Base-by-base conservation (phyloP, 2,888 invertebrate species). In the Mayetiola destructor region DNA sequence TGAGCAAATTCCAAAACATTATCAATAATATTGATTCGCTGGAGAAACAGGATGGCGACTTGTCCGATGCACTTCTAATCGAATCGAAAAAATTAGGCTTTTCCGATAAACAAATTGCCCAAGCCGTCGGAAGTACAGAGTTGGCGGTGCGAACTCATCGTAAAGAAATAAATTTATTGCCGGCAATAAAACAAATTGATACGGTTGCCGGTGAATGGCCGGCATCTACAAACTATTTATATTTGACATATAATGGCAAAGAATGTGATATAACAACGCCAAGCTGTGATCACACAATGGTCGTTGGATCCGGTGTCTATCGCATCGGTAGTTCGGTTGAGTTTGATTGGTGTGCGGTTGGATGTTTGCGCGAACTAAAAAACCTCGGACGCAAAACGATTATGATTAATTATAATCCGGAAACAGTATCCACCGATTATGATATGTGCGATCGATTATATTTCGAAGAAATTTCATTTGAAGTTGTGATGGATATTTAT, bases 161-260 rank as follows among this genome's bases (percentile, higher is more conserved):
- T 56, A 81, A 84, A 67, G 86, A 89, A 66, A 77, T 75, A 70
- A 81, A 80, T 40, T 84, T 96, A 20, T 78, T 76, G 1, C 95
- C 95, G 0, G 87, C 78, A 68, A 91, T 97, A 0, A 97, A 97
- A 72, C 93, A 95, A 76, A 97, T 99, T 62, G 97, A 99, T 71
- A 99, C 97, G 0, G 96, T 99, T 4, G 96, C 99, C 37, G 99
- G 96, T 0, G 99, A 99, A 73, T 99, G 96, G 95, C 99, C 99
- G 0, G 97, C 97, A 0, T 80, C 84, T 32, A 99, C 99, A 1
- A 99, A 99, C 72, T 99, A 99, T 68, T 77, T 99, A n/a, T 99
- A 97, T 67, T 70, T 96, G 29, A 99, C 99, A 0, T 99, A 99
- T 71, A 96, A 94, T 68, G 97, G 88, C 0, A 74, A 69, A 1